Conservation (phyloP, 2,888 invertebrate genomes). For the Heteromurus nitidus region DNA sequence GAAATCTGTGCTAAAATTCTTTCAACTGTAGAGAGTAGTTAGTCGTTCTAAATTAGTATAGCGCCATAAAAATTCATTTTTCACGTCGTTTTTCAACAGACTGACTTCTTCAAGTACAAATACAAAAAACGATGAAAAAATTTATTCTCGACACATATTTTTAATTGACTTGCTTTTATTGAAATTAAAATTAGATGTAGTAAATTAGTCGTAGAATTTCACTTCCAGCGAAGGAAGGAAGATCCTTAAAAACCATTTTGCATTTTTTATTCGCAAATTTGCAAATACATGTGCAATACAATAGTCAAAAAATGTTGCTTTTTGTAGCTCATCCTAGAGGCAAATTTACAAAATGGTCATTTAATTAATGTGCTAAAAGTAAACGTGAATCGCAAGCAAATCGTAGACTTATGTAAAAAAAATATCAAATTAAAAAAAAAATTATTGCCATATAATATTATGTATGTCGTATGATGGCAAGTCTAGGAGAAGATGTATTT, state of each 20-base stretch:
- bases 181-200: background rate
- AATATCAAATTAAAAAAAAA: background rate
- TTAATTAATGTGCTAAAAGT: background rate
- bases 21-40: background rate
- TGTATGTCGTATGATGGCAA: background rate
- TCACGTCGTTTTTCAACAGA: conserved; percentile 16
- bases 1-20: no score
- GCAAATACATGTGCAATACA: no score
- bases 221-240: background rate
- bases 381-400: background rate
- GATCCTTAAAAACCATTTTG: background rate
- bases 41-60: background rate
- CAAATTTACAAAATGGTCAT: background rate
- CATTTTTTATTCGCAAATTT: no score
- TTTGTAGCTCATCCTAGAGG: no score
- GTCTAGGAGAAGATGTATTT: no score
- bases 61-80: background rate
- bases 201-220: background rate
- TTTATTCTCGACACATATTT: no score
- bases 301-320: no score
- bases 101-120: conserved; percentile 16
- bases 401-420: background rate
- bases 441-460: no score
- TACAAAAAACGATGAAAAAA: no score
- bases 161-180: background rate